Evolutionary conservation across 2,888 invertebrate genomes (phyloP), one percentile per base, ranked within the genome.

Genomic region (Acleris sparsana): DNA sequence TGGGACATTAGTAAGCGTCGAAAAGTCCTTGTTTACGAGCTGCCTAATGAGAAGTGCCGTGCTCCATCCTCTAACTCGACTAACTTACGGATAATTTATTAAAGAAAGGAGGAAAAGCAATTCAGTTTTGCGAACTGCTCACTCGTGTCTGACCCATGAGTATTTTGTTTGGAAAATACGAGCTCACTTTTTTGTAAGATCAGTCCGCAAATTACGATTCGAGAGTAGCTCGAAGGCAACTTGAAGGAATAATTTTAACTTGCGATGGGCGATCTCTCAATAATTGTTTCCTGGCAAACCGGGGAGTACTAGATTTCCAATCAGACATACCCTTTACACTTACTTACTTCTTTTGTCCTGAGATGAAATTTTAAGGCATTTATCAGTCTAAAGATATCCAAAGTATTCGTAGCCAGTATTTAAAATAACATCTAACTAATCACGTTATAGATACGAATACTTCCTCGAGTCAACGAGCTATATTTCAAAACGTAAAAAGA

Each of bases 11-110:
- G 87, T 86, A 83, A 84, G 80, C 82, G 84, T 86, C 84, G 79
- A 85, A 83, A 79, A 84, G 83, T 85, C 84, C 83, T 86, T 88
- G 84, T 90, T 90, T 88, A 90, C 83, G 88, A 85, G 76, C 77
- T 74, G 75, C 77, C 82, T 90, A 89, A 91, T 90, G 87, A 88
- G 88, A 85, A 83, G 85, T 83, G 81, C 83, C 82, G 82, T 78
- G 78, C 75, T 74, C 78, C 75, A 77, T 72, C 77, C 75, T 77
- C 74, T 77, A 72, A 73, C 73, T 75, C 69, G 73, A 68, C 70
- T 65, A 69, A 68, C 65, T 71, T 70, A 68, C 64, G 69, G 67
- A 72, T 69, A 59, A 67, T 64, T 71, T 73, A 72, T 76, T 72
- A 75, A 61, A 56, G 66, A 74, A 73, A 76, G 75, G 75, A 70